Base-by-base conservation (phyloP, 1,140 invertebrate species). In the Drosophila ambigua region DNA sequence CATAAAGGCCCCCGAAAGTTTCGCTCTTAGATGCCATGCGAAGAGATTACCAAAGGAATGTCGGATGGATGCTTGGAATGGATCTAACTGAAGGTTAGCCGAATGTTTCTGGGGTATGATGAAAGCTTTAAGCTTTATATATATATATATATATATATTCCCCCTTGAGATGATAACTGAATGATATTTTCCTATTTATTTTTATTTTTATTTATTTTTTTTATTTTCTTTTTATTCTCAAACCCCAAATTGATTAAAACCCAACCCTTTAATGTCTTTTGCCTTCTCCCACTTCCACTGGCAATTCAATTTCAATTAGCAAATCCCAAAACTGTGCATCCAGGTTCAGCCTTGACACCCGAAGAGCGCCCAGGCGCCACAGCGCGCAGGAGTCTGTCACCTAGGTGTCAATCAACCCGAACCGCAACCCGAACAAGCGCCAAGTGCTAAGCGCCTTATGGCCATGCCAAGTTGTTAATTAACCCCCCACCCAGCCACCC, bases 281-380 rank as follows among this genome's bases (percentile, higher is more conserved):
- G 31, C 7, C 28, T 31, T 28, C 7, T 28, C 8, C 7, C 28
- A 31, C 28, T 31, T 31, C 50, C 66, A 69, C 66, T 69, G 39
- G 39, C 13, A 39, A 53, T 73, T 73, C 39, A 16, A 31, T 64
- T 69, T 63, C 45, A 73, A 73, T 73, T 73, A 49, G n/a, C 51
- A 64, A 55, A 64, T 46, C 64, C 51, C 11, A 31, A 57, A 51
- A 68, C 59, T 35, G 50, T 61, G 54, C 35, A 59, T 45, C 45
- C 55, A 53, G 13, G 6, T 5, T 28, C 13, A 43, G 16, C 0
- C 43, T 9, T 58, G 60, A 48, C 51, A 59, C 76, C 53, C 55
- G 45, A 39, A 72, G 26, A 43, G 31, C 20, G 15, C 2, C 9
- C 16, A 6, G 15, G 16, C 20, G 20, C 20, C 20, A 20, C 16